These are phyloP conservation scores for Eulemur rufifrons DNA, from an alignment of 2,113 vertebrate species.

Conservation along the genomic window DNA sequence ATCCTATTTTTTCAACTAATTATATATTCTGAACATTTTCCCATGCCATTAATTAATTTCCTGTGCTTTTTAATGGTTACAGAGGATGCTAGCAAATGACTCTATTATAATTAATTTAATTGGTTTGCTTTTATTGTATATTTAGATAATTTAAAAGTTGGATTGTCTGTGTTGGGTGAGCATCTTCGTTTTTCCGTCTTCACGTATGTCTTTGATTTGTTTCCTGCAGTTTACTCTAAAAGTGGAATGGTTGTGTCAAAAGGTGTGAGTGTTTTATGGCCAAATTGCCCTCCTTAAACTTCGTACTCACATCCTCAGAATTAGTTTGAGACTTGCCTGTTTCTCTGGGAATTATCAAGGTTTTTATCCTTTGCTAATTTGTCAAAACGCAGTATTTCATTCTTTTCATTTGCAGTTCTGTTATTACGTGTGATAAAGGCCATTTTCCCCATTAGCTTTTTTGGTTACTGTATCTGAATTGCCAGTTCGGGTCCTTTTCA, in stretches of 20 bases:
- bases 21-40: not conserved
- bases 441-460: not conserved
- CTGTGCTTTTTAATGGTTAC: not conserved
- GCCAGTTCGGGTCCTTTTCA: not conserved
- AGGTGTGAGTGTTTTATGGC: not conserved
- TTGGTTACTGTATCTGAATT: not conserved
- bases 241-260: not conserved
- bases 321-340: not conserved
- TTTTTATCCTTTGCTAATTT: not conserved
- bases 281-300: not conserved
- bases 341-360: not conserved
- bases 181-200: not conserved
- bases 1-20: not conserved
- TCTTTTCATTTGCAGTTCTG: not conserved
- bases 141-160: not conserved
- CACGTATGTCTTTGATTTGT: accelerated
- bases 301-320: not conserved
- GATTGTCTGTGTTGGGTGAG: too few species aligned
- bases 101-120: not conserved
- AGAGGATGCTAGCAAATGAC: not conserved
- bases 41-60: not conserved
- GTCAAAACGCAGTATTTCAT: not conserved
- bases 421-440: not conserved
- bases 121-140: not conserved
- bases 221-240: not conserved